Percentiles rank a stretch among this genome's conserved stretches.
Evolutionary conservation across 2,113 vertebrate genomes (phyloP).

Genomic region (Microcebus murinus): DNA sequence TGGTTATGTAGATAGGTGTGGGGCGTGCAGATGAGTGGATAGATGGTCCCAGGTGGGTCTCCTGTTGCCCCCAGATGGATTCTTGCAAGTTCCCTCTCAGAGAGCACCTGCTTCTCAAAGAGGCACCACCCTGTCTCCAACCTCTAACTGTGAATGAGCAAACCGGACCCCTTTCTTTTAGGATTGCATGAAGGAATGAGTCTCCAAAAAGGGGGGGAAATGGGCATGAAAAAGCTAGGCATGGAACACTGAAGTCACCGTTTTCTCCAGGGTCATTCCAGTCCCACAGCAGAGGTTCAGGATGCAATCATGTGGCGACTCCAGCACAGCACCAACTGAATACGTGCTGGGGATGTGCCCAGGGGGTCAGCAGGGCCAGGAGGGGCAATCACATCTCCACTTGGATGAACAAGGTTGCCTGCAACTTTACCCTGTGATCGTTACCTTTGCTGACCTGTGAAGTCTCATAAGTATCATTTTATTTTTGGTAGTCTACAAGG

Average conservation of each 20-base stretch:
- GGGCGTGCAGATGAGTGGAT: not conserved
- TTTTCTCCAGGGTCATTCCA: not conserved
- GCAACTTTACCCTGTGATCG: fast-evolving
- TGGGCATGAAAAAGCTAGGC: not conserved
- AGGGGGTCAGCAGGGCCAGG: not conserved
- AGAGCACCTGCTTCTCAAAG: not conserved
- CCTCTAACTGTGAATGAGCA: not conserved
- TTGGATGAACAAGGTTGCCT: not conserved
- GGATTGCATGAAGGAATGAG: not conserved
- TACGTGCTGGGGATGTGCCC: not conserved
- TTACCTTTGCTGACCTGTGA: not conserved
- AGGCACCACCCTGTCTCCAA: not conserved
- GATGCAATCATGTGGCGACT: not conserved
- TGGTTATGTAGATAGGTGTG: too few species aligned
- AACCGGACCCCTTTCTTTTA: not conserved
- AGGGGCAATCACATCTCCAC: fast-evolving
- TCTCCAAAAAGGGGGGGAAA: not conserved
- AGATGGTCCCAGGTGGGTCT: not conserved
- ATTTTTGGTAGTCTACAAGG: not conserved
- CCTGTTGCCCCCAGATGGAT: too few species aligned
- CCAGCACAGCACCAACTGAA: too few species aligned
- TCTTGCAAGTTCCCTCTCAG: not conserved
- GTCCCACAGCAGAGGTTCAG: not conserved
- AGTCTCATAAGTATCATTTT: not conserved
- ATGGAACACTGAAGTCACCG: not conserved